Evolutionary conservation across 2,797 vertebrate species (phyloP).

Genomic region (Lemur catta): DNA sequence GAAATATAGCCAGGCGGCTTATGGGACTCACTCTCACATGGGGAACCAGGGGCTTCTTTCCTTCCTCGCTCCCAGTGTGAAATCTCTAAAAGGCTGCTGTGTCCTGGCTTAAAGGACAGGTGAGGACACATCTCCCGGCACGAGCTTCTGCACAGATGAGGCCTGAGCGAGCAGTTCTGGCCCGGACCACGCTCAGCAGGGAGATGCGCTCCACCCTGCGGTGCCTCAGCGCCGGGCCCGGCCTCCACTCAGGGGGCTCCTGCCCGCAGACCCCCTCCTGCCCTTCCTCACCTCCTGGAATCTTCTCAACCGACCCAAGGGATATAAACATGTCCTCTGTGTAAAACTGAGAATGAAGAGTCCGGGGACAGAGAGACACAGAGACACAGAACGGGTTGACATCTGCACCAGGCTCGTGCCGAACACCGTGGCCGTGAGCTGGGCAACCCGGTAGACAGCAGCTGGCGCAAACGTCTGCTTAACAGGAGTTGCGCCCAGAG

Average conservation of each 20-base stretch:
- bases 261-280: background rate
- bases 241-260: fast-evolving
- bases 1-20: fast-evolving
- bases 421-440: fast-evolving
- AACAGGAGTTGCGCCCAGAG: fast-evolving
- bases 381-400: background rate
- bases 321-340: background rate
- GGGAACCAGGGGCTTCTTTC: background rate
- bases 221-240: fast-evolving
- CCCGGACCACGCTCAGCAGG: fast-evolving
- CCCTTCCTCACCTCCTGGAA: background rate
- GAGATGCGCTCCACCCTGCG: fast-evolving
- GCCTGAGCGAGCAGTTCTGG: fast-evolving
- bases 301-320: background rate
- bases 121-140: background rate
- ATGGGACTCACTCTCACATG: background rate
- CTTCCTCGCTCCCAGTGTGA: background rate
- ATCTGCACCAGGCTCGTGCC: background rate
- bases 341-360: fast-evolving
- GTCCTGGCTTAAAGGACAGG: no score
- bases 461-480: fast-evolving
- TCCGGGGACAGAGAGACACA: background rate
- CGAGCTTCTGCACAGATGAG: fast-evolving
- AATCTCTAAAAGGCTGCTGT: background rate
- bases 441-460: fast-evolving